A percentile compares a stretch with the other conserved stretches of the same genome.
Evolutionary conservation across 2,113 vertebrate species (phyloP).

Genomic region (Podocnemis expansa): DNA sequence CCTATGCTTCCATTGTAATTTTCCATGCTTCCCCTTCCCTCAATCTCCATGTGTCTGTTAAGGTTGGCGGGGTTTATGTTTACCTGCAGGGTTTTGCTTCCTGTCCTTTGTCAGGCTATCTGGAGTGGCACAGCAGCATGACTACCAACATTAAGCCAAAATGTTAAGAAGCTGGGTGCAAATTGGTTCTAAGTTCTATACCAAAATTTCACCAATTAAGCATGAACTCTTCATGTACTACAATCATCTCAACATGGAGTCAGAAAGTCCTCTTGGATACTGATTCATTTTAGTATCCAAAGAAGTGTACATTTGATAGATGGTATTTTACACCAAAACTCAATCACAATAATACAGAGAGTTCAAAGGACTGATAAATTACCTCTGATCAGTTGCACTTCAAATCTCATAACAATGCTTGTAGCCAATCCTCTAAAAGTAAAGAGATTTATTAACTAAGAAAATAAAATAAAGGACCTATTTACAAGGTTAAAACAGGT

Average conservation of each 20-base stretch:
- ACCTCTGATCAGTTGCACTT: too few relatives aligned
- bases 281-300: not conserved
- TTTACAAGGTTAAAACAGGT: not conserved
- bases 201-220: not conserved
- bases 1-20: not conserved
- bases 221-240: not conserved
- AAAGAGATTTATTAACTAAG: not conserved
- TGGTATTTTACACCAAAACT: not conserved
- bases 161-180: not conserved
- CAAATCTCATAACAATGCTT: too few relatives aligned
- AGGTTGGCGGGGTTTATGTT: not conserved
- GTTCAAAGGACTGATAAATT: too few relatives aligned
- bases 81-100: not conserved
- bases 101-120: not conserved
- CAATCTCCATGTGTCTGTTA: not conserved
- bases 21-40: too few relatives aligned
- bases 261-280: not conserved
- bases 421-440: not conserved
- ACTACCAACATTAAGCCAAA: not conserved
- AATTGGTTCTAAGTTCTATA: not conserved
- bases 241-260: not conserved
- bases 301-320: not conserved
- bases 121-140: not conserved
- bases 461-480: not conserved
- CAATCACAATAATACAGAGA: not conserved